phyloP scores from a whole-genome alignment of 2,888 invertebrate species.

The Sicus ferrugineus region DNA sequence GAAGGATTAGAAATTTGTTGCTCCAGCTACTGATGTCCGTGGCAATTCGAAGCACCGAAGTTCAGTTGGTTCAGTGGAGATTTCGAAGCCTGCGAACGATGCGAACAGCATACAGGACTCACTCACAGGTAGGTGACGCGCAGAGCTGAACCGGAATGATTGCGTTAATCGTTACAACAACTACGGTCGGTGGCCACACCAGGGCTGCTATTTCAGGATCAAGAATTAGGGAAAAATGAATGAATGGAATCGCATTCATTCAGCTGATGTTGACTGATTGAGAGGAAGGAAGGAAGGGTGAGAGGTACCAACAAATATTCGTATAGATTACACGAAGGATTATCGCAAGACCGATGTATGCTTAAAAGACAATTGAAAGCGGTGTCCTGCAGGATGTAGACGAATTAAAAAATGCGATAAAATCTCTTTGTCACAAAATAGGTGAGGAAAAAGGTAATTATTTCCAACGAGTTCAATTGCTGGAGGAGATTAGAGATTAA shows the following conservation, averaged over 20 bases:
- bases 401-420: background rate
- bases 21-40: constrained; percentile 1
- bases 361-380: background rate
- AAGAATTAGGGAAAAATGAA: background rate
- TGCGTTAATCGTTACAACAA: background rate
- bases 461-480: too few relatives aligned
- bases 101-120: background rate
- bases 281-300: background rate
- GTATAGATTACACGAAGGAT: background rate
- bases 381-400: background rate
- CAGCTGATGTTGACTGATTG: background rate
- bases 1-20: constrained; percentile 23
- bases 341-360: background rate
- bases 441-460: background rate
- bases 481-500: background rate
- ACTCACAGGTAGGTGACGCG: too few relatives aligned
- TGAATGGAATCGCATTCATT: constrained; percentile 3
- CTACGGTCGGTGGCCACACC: too few relatives aligned
- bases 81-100: background rate
- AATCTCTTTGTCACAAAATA: background rate
- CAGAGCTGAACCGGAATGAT: too few relatives aligned
- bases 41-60: constrained; percentile 1
- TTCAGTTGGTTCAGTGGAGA: background rate
- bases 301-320: background rate
- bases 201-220: constrained; percentile 2